These are phyloP conservation scores for Strix occidentalis DNA, from an alignment of 2,797 vertebrate genomes.

Conservation along the genomic window DNA sequence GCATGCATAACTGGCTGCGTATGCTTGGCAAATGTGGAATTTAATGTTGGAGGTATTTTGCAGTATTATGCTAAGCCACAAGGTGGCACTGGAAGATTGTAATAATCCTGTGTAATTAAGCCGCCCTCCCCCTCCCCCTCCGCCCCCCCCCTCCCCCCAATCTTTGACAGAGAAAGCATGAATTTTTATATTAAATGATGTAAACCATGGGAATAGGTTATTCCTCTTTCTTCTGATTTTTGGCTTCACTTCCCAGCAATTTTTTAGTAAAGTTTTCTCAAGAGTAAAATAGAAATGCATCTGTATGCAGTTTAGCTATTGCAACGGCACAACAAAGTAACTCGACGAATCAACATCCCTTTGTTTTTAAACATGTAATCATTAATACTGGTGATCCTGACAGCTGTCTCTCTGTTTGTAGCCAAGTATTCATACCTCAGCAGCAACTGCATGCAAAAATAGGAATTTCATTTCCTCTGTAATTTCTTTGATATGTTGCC, in stretches of 20 bases:
- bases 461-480: neutral
- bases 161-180: neutral
- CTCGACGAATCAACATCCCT: accelerated
- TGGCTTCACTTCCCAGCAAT: neutral
- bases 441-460: neutral
- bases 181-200: slow-evolving; percentile 40
- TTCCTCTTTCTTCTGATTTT: slow-evolving; percentile 33
- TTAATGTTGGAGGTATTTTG: neutral
- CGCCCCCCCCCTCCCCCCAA: accelerated
- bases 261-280: slow-evolving; percentile 20
- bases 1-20: neutral
- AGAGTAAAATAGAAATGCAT: neutral
- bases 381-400: neutral
- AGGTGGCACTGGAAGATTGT: slow-evolving; percentile 78
- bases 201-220: neutral
- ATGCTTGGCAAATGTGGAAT: neutral
- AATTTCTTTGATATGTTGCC: neutral
- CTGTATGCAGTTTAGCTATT: neutral
- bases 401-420: neutral
- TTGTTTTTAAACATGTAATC: slow-evolving; percentile 3
- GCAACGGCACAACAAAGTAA: neutral
- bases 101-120: slow-evolving; percentile 51
- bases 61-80: slow-evolving; percentile 41
- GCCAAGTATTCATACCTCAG: neutral
- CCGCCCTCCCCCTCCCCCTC: accelerated